Evolutionary conservation across 2,113 vertebrate species (phyloP), one percentile per base, ranked within the genome.

Genomic region (Poeciliopsis occidentalis): DNA sequence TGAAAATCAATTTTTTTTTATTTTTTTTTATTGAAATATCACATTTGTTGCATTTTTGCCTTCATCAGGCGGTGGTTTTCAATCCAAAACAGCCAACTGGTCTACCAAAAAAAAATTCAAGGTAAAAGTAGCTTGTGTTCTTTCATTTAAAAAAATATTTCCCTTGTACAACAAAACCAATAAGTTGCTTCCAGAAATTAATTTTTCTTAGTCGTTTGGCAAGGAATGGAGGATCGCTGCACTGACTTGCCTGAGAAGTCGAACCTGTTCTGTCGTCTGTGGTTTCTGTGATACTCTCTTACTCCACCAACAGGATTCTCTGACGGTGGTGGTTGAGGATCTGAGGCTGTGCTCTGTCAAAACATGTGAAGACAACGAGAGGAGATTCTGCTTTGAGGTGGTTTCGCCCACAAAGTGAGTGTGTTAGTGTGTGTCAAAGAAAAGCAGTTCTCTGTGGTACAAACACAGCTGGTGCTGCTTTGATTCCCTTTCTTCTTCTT

Each of bases 71-170:
- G 98, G 89, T 99, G 98, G 98, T 99, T 99, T 94, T 99, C 98
- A 41, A 99, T 99, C 93, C 98, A 99, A 81, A 99, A 97, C 90
- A 99, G 97, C 89, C 98, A 99, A 79, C 93, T 99, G 77, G 98
- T 99, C 78, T 99, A 99, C 91, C 98, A 99, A 92, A 99, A 99
- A 99, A 94, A 98, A 97, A 76, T 96, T 99, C 71, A 99, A 98
- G 97, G 98, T 99, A 92, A 12, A 32, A 2, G 60, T 64, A 60
- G 15, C 4, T 62, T 32, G 60, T 44, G 4, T 60, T 27, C 15
- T 39, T 30, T 64, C 34, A 15, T 12, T 13, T 1, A 0, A 7
- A 26, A 12, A 24, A 13, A 4, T 7, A 24, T 61, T 60, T 11
- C 5, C 31, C 30, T 1, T 31, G 1, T 2, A 3, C 2, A 39